phyloP scores from a whole-genome alignment of 2,797 vertebrate species.

The Pseudochromis fuscus region DNA sequence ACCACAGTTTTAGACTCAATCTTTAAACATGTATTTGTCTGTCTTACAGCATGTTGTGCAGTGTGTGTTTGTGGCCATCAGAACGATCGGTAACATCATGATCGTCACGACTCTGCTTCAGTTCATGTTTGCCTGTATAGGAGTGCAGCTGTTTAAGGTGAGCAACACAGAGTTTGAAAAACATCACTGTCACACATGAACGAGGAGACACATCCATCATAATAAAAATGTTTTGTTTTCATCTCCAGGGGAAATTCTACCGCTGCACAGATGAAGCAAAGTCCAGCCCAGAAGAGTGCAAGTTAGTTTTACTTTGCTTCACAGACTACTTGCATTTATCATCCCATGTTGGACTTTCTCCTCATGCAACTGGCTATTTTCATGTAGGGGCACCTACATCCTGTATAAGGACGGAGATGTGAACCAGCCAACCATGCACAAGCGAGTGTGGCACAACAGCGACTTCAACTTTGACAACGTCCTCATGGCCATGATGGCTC shows the following conservation, averaged over 20 bases:
- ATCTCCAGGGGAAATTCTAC: slow-evolving; percentile 95
- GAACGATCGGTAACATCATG: slow-evolving; percentile 99
- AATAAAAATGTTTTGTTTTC: slow-evolving; percentile 9
- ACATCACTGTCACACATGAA: not conserved
- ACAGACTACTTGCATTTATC: not conserved
- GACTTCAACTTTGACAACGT: slow-evolving; percentile 99
- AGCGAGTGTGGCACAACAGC: slow-evolving; percentile 95
- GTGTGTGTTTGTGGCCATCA: slow-evolving; percentile 98
- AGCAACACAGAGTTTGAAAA: slow-evolving; percentile 29
- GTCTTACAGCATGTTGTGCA: slow-evolving; percentile 94
- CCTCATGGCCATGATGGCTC: slow-evolving; percentile 99
- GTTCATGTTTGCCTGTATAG: slow-evolving; percentile 99
- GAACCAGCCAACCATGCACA: slow-evolving; percentile 92
- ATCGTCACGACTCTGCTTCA: slow-evolving; percentile 98
- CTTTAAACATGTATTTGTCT: slow-evolving; percentile 8
- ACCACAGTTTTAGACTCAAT: not conserved
- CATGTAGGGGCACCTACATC: slow-evolving; percentile 93
- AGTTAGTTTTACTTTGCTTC: slow-evolving; percentile 83
- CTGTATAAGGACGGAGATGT: slow-evolving; percentile 98
- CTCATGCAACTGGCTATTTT: slow-evolving; percentile 12
- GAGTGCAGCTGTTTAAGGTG: slow-evolving; percentile 99
- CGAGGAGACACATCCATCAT: not conserved
- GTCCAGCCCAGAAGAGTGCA: slow-evolving; percentile 93
- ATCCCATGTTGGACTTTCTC: not conserved
- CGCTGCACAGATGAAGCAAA: slow-evolving; percentile 98